Percentiles rank a stretch among this genome's conserved stretches.
Conservation (phyloP, 2,113 vertebrate genomes). For the Hemiscyllium ocellatum region DNA sequence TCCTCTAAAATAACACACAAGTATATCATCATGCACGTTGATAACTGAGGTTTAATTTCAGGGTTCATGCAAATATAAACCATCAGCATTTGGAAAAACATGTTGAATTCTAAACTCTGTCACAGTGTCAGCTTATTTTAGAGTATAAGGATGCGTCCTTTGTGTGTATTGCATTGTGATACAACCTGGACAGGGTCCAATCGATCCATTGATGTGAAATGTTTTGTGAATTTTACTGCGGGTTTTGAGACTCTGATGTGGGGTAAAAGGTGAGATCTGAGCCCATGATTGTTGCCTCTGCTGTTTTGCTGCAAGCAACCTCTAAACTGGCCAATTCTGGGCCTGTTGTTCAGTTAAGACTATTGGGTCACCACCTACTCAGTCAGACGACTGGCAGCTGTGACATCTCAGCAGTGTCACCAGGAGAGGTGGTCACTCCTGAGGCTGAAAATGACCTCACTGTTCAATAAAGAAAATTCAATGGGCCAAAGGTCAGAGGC, state of each 20-base stretch:
- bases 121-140: neutral
- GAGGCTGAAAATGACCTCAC: neutral
- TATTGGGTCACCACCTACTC: too few relatives aligned
- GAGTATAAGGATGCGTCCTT: neutral
- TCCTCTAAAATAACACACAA: neutral
- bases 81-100: neutral
- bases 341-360: too few relatives aligned
- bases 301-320: too few relatives aligned
- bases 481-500: neutral
- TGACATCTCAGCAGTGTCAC: neutral
- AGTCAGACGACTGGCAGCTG: too few relatives aligned
- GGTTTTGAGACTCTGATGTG: too few relatives aligned
- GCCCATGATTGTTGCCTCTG: too few relatives aligned
- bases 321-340: too few relatives aligned
- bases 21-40: neutral
- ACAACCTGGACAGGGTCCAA: neutral
- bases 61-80: neutral
- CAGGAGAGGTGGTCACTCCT: neutral
- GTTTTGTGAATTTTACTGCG: too few relatives aligned
- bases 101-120: neutral
- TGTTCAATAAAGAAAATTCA: neutral
- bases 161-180: neutral
- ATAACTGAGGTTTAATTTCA: neutral
- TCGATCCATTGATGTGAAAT: too few relatives aligned
- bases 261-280: too few relatives aligned